Percentiles rank a stretch among this genome's conserved stretches.
phyloP scores from a whole-genome alignment of 1,140 invertebrate genomes.

The Aphis gossypii region DNA sequence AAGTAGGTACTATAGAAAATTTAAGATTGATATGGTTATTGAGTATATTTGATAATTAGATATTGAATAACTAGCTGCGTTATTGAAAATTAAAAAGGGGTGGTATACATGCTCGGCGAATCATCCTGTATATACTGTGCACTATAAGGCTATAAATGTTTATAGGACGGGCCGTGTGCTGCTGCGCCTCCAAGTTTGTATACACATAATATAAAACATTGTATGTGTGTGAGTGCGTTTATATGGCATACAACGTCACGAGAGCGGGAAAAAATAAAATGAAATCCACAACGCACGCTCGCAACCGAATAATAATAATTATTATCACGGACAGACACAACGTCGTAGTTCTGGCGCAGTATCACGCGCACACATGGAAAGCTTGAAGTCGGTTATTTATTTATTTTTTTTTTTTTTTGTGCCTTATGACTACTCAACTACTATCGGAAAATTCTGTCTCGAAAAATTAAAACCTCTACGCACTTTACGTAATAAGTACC shows the following conservation, averaged over 20 bases:
- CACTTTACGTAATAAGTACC: no score
- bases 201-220: background rate
- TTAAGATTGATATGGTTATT: no score
- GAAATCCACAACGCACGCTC: background rate
- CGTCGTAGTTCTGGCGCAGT: no score
- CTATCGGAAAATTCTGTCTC: background rate
- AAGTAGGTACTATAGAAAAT: no score
- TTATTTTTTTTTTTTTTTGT: no score
- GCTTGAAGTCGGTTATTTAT: background rate
- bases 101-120: no score
- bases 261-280: background rate
- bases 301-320: background rate
- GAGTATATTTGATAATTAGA: no score
- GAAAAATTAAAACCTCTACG: background rate
- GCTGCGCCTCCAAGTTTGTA: background rate
- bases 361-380: no score
- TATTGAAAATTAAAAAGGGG: no score
- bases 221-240: background rate
- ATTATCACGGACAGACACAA: background rate
- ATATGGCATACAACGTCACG: background rate
- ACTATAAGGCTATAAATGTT: background rate
- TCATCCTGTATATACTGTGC: background rate
- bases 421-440: no score
- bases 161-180: background rate
- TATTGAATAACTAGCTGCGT: no score